Base-by-base conservation (phyloP, 2,113 vertebrate species). In the Gobiocypris rarus region DNA sequence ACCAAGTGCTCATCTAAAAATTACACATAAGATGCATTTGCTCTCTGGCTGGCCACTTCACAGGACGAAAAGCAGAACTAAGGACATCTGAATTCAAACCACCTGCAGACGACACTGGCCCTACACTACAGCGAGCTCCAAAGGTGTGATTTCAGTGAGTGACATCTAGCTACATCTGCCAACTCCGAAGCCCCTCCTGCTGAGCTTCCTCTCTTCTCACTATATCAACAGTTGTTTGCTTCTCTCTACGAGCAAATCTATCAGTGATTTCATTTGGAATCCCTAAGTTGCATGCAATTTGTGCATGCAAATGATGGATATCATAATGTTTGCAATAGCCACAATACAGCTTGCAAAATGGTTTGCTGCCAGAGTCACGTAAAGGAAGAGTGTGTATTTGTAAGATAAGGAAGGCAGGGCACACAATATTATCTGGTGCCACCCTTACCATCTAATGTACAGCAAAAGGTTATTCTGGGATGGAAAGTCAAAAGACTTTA, bases 401-500 rank as follows among this genome's bases (percentile, higher is more conserved):
- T n/a, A 84, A 84, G 59, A 77, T 84, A 84, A 77, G 48, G 11
- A 56, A 54, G 48, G 61, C 15, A 67, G 59, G 54, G n/a, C 34
- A 38, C 13, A 10, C 1, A 11, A 15, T 65, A 50, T 45, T 65
- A 34, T 50, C 82, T 31, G 41, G 26, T 50, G 38, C 41, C 54
- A 31, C 8, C 15, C 52, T 43, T 83, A 28, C 5, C 50, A 67
- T 22, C 45, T 11, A 28, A 76, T 34, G 50, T 75, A 75, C 34
- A n/a, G 34, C 11, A 52, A 28, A 76, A 9, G 19, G n/a, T 22
- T 75, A 22, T 75, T 31, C 17, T 75, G 15, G 8, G 22, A 45
- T 71, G 38, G 38, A 45, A 43, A 71, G 19, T 45, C 38, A 3
- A 24, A 24, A 43, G 19, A 43, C 22, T 38, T 38, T 38, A 38